Conservation (phyloP, 37 sponge, comb jelly and placozoan species). For the Chondrosia reniformis region DNA sequence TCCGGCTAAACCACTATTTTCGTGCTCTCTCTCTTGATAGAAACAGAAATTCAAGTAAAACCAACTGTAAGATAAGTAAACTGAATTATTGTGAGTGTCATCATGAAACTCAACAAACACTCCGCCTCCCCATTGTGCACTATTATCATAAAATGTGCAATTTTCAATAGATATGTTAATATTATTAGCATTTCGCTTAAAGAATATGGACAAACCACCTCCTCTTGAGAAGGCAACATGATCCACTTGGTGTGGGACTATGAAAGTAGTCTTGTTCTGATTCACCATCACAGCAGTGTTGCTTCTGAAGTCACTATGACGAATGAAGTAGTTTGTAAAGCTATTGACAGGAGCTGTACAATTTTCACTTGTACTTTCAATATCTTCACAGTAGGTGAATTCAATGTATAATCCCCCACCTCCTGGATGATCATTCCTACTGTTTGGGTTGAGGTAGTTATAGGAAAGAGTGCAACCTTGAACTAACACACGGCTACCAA, state of each 20-base stretch:
- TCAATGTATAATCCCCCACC: constrained; percentile 55
- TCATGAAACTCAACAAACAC: constrained; percentile 42
- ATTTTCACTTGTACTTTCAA: too few species aligned
- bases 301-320: too few species aligned
- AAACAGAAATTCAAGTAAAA: neutral
- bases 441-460: neutral
- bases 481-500: constrained; percentile 25
- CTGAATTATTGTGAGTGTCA: constrained; percentile 18
- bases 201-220: constrained; percentile 45
- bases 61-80: neutral
- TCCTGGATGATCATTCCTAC: constrained; percentile 1
- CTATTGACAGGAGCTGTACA: too few species aligned
- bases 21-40: too few species aligned
- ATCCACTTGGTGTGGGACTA: neutral
- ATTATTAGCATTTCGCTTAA: constrained; percentile 29
- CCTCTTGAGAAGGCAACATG: constrained; percentile 50
- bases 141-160: constrained; percentile 11
- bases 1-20: constrained; percentile 27
- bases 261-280: neutral
- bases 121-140: constrained; percentile 42
- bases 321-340: too few species aligned
- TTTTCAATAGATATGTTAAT: constrained; percentile 19
- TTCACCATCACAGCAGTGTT: constrained; percentile 17
- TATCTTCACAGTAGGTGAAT: constrained; percentile 46
- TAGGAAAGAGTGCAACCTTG: constrained; percentile 9